Evolutionary conservation across 1,140 invertebrate species (phyloP), one percentile per base, ranked within the genome.

Genomic region (Hetaerina americana): DNA sequence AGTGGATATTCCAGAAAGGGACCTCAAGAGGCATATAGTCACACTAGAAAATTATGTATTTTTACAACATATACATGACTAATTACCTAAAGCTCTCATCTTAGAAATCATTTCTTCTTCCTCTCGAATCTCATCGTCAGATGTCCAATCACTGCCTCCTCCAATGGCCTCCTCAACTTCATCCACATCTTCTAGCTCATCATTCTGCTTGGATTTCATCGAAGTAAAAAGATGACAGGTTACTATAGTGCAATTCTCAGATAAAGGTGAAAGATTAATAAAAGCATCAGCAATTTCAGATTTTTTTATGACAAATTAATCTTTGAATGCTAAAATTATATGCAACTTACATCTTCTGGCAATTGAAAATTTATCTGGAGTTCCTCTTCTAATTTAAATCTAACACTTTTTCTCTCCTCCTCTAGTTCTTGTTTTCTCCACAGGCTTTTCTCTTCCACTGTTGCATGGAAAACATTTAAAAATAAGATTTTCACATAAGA

Each of bases 371-470:
- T 77, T 66, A 78, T 80, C 70, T 80, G 77, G 0, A 79, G 77
- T 67, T 78, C 78, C 18, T 78, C 78, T 31, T 86, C 84, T 40
- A 88, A 78, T 78, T 87, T 87, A 73, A 89, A 89, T 5, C 87
- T 83, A 1, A 89, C 87, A 75, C 88, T 91, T 77, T 91, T 92
- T 40, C 87, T 87, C 75, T 90, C 88, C 66, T 91, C 89, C 66
- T 89, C 88, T 69, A 83, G 81, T 70, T 74, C 74, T 29, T 74
- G 74, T 66, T 66, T 70, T 3, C 70, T 68, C 74, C 74, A 74
- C 27, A 71, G 24, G 28, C 68, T 69, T 28, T 73, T 79, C 78
- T 75, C 78, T 78, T 72, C 82, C 79, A 68, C 83, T 82, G 81
- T 73, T 74, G 22, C 10, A 57, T 40, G n/a, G n/a, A n/a, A n/a